Evolutionary conservation across 2,888 invertebrate genomes (phyloP).

Genomic region (Keiferia lycopersicella): DNA sequence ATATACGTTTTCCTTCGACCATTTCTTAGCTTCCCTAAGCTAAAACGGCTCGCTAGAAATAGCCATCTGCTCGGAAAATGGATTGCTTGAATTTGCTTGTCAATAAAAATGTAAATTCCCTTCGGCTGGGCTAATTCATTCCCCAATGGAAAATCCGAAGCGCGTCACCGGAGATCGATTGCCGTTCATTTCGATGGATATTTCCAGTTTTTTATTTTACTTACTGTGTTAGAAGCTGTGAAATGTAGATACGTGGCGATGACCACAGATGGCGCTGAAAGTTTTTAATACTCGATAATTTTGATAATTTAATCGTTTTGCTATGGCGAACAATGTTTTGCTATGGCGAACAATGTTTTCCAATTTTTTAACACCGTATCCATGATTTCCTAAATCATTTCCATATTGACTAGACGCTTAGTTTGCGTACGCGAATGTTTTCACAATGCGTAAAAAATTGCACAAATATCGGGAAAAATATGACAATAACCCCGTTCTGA

Average conservation of each 20-base stretch:
- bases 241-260: background rate
- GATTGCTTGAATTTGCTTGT: conserved; percentile 79
- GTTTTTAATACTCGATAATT: too few relatives aligned
- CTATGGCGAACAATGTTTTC: too few relatives aligned
- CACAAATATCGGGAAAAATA: conserved; percentile 8
- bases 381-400: conserved; percentile 41
- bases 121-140: conserved; percentile 79
- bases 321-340: too few relatives aligned
- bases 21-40: conserved; percentile 18
- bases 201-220: conserved; percentile 39
- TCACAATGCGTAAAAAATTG: conserved; percentile 43
- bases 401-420: conserved; percentile 70
- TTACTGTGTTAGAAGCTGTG: background rate
- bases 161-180: conserved; percentile 79
- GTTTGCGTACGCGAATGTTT: conserved; percentile 57
- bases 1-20: too few relatives aligned
- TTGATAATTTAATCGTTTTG: background rate
- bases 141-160: conserved; percentile 77
- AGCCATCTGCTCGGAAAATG: conserved; percentile 74
- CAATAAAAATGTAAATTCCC: conserved; percentile 81
- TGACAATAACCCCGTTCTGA: conserved; percentile 34
- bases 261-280: too few relatives aligned
- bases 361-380: background rate
- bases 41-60: conserved; percentile 60
- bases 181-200: conserved; percentile 67